Evolutionary conservation across 2,113 vertebrate species (phyloP).

Genomic region (Turdus rufiventris): DNA sequence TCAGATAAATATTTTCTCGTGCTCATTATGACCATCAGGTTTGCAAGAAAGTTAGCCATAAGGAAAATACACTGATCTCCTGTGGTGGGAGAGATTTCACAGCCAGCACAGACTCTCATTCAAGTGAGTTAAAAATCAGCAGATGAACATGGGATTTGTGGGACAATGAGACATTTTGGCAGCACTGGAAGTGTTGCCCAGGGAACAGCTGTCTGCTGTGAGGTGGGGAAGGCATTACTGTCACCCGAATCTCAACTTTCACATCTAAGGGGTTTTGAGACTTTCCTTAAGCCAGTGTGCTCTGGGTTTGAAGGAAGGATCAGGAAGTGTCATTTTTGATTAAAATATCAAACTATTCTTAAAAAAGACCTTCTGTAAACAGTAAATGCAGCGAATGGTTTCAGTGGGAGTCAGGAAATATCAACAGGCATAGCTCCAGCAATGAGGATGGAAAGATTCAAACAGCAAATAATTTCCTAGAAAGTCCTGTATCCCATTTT

Average conservation of each 20-base stretch:
- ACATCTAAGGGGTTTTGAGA: rapidly evolving
- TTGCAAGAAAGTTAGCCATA: neutral
- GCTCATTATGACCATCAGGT: neutral
- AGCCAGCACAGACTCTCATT: neutral
- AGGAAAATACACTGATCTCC: neutral
- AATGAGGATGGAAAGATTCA: neutral
- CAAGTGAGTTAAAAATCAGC: neutral
- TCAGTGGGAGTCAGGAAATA: neutral
- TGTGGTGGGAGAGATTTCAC: neutral
- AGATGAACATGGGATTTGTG: neutral
- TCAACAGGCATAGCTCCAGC: neutral
- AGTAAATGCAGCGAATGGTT: neutral
- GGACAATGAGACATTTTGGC: neutral
- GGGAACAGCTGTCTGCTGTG: neutral
- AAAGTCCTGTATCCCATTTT: neutral
- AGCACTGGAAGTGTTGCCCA: neutral
- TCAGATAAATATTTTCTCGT: neutral
- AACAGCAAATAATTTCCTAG: neutral
- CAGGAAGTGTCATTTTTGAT: neutral
- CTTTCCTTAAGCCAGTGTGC: neutral
- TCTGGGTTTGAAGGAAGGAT: neutral
- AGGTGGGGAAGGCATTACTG: neutral
- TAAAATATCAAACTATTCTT: neutral
- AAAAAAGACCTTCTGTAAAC: neutral
- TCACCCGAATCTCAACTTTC: neutral